Base-by-base conservation (phyloP, 2,888 invertebrate species). In the Spialia ferax region DNA sequence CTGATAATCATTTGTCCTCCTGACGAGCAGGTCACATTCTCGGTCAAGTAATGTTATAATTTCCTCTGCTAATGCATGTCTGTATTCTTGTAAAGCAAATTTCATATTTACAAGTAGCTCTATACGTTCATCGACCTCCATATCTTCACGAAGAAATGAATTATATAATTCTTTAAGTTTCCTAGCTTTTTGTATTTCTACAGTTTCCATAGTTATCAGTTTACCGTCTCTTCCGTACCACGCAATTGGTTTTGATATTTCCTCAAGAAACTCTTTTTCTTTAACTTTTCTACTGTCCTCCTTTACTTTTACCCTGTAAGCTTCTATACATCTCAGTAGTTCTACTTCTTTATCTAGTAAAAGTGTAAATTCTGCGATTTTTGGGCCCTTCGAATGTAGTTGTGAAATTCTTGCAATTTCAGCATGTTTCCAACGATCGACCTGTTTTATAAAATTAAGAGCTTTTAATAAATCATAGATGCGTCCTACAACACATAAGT, bases 101-200 rank as follows among this genome's bases (percentile, higher is more conserved):
- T 96, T 97, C 73, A 97, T 94, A 54, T 96, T 95, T 0, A 95
- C 93, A 11, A 98, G 87, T 0, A 96, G 94, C 77, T 96, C 95
- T 70, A 97, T 90, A 48, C 97, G 94, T 75, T 96, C 95, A 71
- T 96, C 95, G 20, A 94, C 93, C 0, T 94, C 93, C 69, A 95
- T 82, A 72, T 95, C 94, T 62, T 95, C 91, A 35, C 94, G 90
- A 59, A 91, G 92, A 74, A 98, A 94, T 63, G 95, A 94, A 76
- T 95, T 94, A 82, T 97, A 98, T 15, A 98, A 90, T 74, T 96
- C 95, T 68, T 95, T 95, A 55, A 97, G 93, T 79, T 97, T 96
- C 61, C 96, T 95, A 15, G 97, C 97, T 76, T 96, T 95, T 79
- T 98, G 97, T 20, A 96, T 97, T 82, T 96, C 96, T 61, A 97